A percentile compares a stretch with the other conserved stretches of the same genome.
Conservation (phyloP, 2,113 vertebrate species). For the Rallus limicola region DNA sequence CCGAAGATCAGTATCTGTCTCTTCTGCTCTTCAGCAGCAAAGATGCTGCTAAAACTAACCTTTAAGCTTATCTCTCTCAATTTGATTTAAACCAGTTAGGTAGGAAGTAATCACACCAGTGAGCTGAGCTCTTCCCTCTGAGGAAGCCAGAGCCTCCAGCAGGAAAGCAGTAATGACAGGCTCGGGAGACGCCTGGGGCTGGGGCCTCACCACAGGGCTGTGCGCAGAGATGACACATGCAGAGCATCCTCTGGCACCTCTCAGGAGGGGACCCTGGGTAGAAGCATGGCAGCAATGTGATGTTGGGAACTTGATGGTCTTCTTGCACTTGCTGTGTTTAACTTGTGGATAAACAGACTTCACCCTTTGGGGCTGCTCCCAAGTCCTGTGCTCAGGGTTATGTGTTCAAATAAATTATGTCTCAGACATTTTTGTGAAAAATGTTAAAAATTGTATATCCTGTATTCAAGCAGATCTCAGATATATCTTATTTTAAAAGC, state of each 20-base stretch:
- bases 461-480: background rate
- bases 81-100: background rate
- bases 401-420: background rate
- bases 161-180: background rate
- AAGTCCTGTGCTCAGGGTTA: background rate
- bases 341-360: background rate
- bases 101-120: fast-evolving
- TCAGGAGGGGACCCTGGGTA: background rate
- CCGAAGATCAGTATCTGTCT: fast-evolving
- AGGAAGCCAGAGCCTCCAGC: background rate
- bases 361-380: background rate
- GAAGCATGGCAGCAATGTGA: fast-evolving
- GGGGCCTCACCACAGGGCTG: fast-evolving
- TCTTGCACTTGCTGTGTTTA: background rate
- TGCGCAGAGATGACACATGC: fast-evolving
- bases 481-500: background rate
- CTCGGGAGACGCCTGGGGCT: background rate
- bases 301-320: fast-evolving
- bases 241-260: background rate
- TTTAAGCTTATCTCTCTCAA: background rate
- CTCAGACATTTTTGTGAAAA: background rate
- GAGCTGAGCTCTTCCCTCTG: background rate
- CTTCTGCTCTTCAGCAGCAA: background rate
- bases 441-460: background rate
- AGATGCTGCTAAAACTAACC: background rate